Evolutionary conservation across 2,113 vertebrate species (phyloP).

Genomic region (Barnardius zonarius): DNA sequence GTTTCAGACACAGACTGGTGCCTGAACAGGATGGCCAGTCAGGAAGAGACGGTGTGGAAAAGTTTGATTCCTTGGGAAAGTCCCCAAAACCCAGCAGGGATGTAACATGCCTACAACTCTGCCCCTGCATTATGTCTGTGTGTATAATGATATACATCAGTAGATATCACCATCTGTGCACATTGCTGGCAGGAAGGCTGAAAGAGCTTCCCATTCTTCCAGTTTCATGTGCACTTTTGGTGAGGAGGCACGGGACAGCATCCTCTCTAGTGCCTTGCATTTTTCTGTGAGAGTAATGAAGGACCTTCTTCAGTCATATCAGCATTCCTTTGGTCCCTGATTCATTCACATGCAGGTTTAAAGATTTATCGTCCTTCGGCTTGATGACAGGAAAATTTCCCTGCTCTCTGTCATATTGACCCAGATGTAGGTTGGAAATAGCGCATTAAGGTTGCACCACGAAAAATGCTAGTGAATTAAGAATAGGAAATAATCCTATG

Average conservation of each 20-base stretch:
- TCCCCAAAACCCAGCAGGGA: background rate
- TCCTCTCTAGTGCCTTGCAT: background rate
- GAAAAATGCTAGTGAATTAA: background rate
- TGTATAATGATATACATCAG: accelerated
- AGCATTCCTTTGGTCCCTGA: background rate
- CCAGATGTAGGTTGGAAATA: background rate
- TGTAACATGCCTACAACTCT: background rate
- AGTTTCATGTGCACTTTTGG: accelerated
- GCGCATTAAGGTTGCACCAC: background rate
- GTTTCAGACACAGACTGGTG: background rate
- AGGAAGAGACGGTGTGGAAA: background rate
- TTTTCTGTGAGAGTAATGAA: background rate
- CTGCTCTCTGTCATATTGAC: background rate
- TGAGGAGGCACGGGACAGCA: background rate
- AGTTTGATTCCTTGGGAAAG: background rate
- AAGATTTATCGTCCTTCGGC: background rate
- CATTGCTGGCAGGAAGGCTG: background rate
- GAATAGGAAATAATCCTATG: background rate
- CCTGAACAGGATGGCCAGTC: background rate
- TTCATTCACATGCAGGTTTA: background rate
- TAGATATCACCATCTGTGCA: background rate
- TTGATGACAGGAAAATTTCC: background rate
- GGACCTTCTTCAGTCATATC: background rate
- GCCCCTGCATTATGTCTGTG: background rate
- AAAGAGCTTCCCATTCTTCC: background rate